These are phyloP conservation scores for Ornithorhynchus anatinus DNA, from an alignment of 2,113 vertebrate genomes.

Conservation along the genomic window DNA sequence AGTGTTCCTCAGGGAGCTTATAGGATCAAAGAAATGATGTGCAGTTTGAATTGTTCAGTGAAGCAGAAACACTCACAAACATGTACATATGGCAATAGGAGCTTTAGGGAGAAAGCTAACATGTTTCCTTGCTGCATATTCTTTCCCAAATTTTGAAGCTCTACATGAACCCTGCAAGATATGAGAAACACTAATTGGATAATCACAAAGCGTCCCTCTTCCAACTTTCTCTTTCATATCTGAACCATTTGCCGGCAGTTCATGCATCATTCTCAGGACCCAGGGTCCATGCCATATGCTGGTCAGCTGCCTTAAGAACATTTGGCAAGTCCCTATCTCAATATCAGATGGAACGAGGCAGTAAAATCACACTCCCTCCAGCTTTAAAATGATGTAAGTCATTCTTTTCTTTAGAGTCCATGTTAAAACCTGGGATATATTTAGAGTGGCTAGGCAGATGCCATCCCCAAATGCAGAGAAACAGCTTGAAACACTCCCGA, in stretches of 20 bases:
- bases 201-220: not conserved
- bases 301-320: not conserved
- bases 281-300: fast-evolving
- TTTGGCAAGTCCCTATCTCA: not conserved
- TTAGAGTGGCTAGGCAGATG: not conserved
- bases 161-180: not conserved
- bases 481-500: not conserved
- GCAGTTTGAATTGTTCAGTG: slow-evolving; percentile 25
- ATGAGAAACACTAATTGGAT: not conserved
- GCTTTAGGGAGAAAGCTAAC: slow-evolving; percentile 4
- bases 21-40: slow-evolving; percentile 37
- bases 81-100: not conserved
- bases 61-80: slow-evolving; percentile 26
- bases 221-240: not conserved
- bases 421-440: not conserved
- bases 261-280: not conserved
- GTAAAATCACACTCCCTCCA: not conserved
- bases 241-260: not conserved
- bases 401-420: not conserved
- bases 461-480: not conserved
- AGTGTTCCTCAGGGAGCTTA: slow-evolving; percentile 52
- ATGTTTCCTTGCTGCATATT: not conserved
- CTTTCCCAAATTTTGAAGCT: slow-evolving; percentile 1
- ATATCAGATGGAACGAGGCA: not conserved
- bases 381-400: not conserved